These are phyloP conservation scores for Neodiprion lecontei DNA, from an alignment of 1,140 invertebrate species.

Conservation along the genomic window DNA sequence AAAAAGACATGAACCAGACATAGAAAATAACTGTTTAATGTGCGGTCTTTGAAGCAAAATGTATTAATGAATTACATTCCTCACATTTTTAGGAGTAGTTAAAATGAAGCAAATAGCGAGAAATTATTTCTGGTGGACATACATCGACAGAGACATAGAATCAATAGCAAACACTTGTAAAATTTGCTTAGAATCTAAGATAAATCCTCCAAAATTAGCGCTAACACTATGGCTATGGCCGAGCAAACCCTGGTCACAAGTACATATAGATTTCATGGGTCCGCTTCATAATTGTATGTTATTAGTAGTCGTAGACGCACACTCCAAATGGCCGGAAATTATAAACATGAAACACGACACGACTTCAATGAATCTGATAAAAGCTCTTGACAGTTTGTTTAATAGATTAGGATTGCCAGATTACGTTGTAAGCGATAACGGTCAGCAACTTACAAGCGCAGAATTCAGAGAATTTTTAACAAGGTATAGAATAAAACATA, in stretches of 20 bases:
- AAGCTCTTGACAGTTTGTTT: no score
- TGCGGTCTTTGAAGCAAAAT: not conserved
- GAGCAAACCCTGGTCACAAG: no score
- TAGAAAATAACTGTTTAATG: conserved; percentile 23
- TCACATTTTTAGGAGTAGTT: conserved; percentile 31
- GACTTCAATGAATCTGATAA: no score
- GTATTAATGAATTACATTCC: conserved; percentile 31
- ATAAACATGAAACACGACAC: not conserved
- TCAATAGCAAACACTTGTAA: no score
- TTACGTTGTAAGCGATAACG: conserved; percentile 1
- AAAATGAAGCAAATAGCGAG: conserved; percentile 34
- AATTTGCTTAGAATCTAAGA: no score
- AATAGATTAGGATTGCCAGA: not conserved
- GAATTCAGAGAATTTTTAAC: conserved; percentile 7
- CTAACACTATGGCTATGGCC: no score
- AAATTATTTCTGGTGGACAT: conserved; percentile 31
- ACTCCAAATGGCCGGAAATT: conserved; percentile 18
- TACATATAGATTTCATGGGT: no score
- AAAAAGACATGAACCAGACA: conserved; percentile 2
- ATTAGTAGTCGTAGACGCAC: conserved; percentile 22
- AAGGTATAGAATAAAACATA: conserved; percentile 8
- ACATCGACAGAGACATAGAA: conserved; percentile 18
- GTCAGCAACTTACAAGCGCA: conserved; percentile 11
- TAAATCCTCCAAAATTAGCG: no score
- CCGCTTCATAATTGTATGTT: not conserved